These are phyloP conservation scores for Brachionus sp. DNA, from an alignment of 1,140 invertebrate genomes.

Conservation along the genomic window DNA sequence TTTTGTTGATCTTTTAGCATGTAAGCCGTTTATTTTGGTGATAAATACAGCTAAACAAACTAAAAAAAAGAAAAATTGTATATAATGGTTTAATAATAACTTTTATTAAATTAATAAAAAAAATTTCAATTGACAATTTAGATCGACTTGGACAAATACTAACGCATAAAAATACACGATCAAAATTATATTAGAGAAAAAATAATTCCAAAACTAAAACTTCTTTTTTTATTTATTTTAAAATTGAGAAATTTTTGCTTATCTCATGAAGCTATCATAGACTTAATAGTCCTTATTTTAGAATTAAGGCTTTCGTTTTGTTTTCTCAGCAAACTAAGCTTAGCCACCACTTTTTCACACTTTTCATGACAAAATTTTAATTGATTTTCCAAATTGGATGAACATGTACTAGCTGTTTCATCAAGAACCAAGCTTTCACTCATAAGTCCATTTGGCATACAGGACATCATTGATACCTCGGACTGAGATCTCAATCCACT, in stretches of 20 bases:
- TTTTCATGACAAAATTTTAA: conserved; percentile 34
- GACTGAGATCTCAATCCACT: neutral
- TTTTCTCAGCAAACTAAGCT: neutral
- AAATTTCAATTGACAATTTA: neutral
- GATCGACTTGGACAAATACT: neutral
- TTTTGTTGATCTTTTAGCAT: no score
- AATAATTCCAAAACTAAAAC: neutral
- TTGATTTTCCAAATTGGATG: conserved; percentile 26
- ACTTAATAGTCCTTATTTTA: conserved; percentile 30
- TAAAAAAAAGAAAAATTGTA: no score
- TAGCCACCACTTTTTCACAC: conserved; percentile 27
- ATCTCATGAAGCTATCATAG: conserved; percentile 17
- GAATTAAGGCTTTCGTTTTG: conserved; percentile 31
- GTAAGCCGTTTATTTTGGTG: no score
- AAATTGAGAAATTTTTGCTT: neutral
- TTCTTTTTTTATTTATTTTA: neutral
- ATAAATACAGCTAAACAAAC: no score
- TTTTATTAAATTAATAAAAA: neutral
- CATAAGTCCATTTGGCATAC: neutral
- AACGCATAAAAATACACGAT: neutral
- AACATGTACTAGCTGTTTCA: neutral
- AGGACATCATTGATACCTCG: neutral
- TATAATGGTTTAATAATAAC: no score
- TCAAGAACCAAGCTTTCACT: neutral
- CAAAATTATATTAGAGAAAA: neutral